A percentile compares a stretch with the other conserved stretches of the same genome.
phyloP scores from a whole-genome alignment of 2,797 vertebrate species.

The Oryzias sinensis region DNA sequence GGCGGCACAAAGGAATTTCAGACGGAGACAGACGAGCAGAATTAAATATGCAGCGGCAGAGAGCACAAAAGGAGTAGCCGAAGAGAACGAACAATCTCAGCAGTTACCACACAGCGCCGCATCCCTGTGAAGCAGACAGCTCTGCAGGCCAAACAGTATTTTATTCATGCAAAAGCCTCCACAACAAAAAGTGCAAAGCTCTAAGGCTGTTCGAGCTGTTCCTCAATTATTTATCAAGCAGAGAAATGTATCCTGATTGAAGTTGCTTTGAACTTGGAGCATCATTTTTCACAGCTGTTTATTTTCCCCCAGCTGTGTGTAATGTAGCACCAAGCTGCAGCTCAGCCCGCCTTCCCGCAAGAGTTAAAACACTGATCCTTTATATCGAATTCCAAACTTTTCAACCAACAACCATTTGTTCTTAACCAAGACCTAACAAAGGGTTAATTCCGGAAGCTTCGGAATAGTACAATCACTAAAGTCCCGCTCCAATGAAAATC shows the following conservation, averaged over 20 bases:
- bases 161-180: conserved; percentile 78
- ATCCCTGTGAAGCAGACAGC: conserved; percentile 59
- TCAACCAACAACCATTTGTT: conserved; percentile 59
- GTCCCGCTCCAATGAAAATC: too few species aligned
- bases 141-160: conserved; percentile 69
- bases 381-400: conserved; percentile 74
- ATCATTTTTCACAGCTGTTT: conserved; percentile 74
- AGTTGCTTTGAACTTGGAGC: conserved; percentile 82
- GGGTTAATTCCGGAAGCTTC: conserved; percentile 40
- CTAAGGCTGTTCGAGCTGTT: conserved; percentile 75
- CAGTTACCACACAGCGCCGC: conserved; percentile 51
- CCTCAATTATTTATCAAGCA: conserved; percentile 83
- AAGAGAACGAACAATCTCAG: conserved; percentile 46
- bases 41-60: conserved; percentile 35
- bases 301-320: conserved; percentile 45
- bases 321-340: conserved; percentile 51
- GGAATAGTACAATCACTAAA: conserved; percentile 29
- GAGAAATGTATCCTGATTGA: conserved; percentile 82
- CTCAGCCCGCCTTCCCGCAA: conserved; percentile 30
- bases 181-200: conserved; percentile 64
- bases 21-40: conserved; percentile 24
- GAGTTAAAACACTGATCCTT: conserved; percentile 65
- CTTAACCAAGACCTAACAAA: conserved; percentile 67
- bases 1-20: conserved; percentile 20
- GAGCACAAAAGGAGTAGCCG: conserved; percentile 27